Evolutionary conservation across 1,140 invertebrate genomes (phyloP).

Genomic region (Drosophila kohkoa): DNA sequence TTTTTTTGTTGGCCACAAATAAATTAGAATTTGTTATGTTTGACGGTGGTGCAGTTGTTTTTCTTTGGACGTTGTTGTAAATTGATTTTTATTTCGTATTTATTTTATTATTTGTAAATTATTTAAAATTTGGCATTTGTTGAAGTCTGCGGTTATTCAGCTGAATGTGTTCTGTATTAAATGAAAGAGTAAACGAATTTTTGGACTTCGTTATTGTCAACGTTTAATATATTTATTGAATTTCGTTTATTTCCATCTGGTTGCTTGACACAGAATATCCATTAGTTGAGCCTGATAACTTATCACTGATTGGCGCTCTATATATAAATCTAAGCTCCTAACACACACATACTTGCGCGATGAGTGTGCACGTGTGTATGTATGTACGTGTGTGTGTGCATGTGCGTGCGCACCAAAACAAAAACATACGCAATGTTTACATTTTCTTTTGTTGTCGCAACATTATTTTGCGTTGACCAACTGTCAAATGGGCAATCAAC

Average conservation of each 20-base stretch:
- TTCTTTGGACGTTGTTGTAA: conserved; percentile 49
- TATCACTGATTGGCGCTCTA: conserved; percentile 58
- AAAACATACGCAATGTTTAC: conserved; percentile 79
- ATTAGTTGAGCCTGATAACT: conserved; percentile 56
- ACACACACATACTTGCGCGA: conserved; percentile 9
- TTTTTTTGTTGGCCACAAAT: conserved; percentile 42
- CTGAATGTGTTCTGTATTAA: background rate
- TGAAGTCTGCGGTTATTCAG: conserved; percentile 34
- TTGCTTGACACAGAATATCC: conserved; percentile 56
- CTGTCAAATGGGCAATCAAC: conserved; percentile 74
- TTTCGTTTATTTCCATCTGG: conserved; percentile 66
- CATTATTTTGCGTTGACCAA: conserved; percentile 48
- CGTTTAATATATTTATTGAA: conserved; percentile 55
- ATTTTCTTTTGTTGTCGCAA: conserved; percentile 77
- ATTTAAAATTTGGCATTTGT: conserved; percentile 67
- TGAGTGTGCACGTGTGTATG: background rate
- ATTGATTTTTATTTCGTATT: conserved; percentile 1
- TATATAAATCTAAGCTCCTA: conserved; percentile 30
- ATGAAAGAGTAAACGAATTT: background rate
- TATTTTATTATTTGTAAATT: conserved; percentile 11
- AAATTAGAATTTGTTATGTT: conserved; percentile 31
- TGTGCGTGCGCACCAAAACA: conserved; percentile 63
- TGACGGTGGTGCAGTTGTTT: conserved; percentile 46
- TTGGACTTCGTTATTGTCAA: conserved; percentile 14
- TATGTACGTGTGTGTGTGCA: conserved; percentile 15